Evolutionary conservation across 92 coral and sea anemone genomes (phyloP).

Genomic region (Epizoanthus ramosus): DNA sequence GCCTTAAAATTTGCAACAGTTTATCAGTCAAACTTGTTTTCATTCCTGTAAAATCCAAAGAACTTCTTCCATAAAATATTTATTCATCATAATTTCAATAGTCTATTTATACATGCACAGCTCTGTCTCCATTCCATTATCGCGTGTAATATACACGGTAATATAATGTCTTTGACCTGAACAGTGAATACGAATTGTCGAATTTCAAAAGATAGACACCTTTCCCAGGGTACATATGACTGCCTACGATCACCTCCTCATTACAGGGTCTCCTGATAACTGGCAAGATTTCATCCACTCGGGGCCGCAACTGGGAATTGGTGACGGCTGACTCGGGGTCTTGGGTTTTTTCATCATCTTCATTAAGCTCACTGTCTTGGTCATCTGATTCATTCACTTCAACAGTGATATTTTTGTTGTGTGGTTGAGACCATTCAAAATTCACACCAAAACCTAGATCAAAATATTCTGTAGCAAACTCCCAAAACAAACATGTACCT

Average conservation of each 20-base stretch:
- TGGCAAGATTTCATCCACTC: conserved; percentile 95
- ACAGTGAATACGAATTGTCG: conserved; percentile 96
- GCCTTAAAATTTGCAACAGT: too few relatives aligned
- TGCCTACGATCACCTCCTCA: conserved; percentile 98
- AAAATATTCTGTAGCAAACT: conserved; percentile 94
- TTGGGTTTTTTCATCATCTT: conserved; percentile 73
- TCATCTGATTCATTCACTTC: conserved; percentile 94
- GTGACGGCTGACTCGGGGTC: conserved; percentile 59
- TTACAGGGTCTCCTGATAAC: conserved; percentile 95
- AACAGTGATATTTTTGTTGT: conserved; percentile 85
- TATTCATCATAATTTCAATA: not conserved
- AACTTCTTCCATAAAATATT: too few relatives aligned
- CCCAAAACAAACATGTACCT: conserved; percentile 99
- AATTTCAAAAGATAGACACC: conserved; percentile 96
- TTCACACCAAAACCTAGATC: conserved; percentile 98
- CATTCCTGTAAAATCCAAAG: too few relatives aligned
- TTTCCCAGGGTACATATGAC: conserved; percentile 97
- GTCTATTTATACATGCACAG: not conserved
- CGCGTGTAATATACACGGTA: conserved; percentile 97
- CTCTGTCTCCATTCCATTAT: conserved; percentile 36
- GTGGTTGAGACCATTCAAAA: conserved; percentile 96
- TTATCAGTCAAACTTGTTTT: too few relatives aligned
- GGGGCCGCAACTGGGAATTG: conserved; percentile 55
- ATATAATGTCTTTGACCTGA: conserved; percentile 96
- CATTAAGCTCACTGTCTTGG: conserved; percentile 40